phyloP scores from a whole-genome alignment of 2,888 invertebrate genomes.

The Chouioia cunea region DNA sequence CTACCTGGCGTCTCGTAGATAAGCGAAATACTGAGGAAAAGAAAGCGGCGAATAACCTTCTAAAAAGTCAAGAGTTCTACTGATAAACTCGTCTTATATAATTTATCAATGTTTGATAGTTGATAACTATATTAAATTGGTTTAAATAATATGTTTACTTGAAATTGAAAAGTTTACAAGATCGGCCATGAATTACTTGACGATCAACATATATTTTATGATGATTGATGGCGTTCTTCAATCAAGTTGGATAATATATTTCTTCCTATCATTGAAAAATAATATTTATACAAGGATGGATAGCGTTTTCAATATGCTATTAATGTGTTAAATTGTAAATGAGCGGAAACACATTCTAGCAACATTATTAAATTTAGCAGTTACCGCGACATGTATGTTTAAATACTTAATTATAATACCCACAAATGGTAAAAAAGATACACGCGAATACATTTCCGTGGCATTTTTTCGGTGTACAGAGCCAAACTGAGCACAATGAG shows the following conservation, averaged over 20 bases:
- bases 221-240: not conserved
- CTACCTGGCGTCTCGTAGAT: slow-evolving; percentile 13
- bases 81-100: slow-evolving; percentile 25
- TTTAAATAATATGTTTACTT: not conserved
- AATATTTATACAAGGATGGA: too few species aligned
- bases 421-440: too few species aligned
- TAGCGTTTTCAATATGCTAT: too few species aligned
- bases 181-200: slow-evolving; percentile 1
- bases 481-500: too few species aligned
- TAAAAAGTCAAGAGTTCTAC: slow-evolving; percentile 33
- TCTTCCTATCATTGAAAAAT: too few species aligned
- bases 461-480: too few species aligned
- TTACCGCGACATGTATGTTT: too few species aligned
- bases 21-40: slow-evolving; percentile 8
- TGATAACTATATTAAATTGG: slow-evolving; percentile 7
- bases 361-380: too few species aligned
- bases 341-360: too few species aligned
- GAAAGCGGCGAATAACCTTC: slow-evolving; percentile 12
- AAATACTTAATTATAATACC: too few species aligned
- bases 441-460: too few species aligned
- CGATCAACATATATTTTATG: not conserved
- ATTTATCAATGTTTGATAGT: slow-evolving; percentile 31
- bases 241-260: not conserved
- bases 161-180: not conserved
- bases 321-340: too few species aligned